These are phyloP conservation scores for Pseudomyrmex flavicornis DNA, from an alignment of 1,140 invertebrate species.

Conservation along the genomic window DNA sequence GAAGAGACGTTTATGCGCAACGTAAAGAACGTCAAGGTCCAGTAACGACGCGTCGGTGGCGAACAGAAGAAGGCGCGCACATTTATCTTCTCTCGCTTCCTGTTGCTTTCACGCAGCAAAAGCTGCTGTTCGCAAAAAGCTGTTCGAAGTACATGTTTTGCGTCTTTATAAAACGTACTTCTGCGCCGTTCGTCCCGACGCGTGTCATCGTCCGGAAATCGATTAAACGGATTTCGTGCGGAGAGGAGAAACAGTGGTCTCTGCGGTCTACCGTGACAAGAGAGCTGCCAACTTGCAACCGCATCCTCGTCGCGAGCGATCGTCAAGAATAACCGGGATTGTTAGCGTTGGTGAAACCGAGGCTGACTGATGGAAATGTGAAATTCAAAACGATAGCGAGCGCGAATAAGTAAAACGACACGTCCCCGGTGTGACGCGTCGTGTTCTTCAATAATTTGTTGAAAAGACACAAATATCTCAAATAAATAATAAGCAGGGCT, in stretches of 20 bases:
- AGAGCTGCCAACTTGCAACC: slow-evolving; percentile 24
- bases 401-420: slow-evolving; percentile 18
- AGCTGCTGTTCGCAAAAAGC: too few species aligned
- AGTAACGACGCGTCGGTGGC: background rate
- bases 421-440: background rate
- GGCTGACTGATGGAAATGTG: slow-evolving; percentile 18
- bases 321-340: background rate
- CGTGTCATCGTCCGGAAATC: slow-evolving; percentile 53
- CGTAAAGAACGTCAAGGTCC: background rate
- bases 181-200: background rate
- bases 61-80: background rate
- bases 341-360: slow-evolving; percentile 22
- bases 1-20: background rate
- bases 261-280: slow-evolving; percentile 50
- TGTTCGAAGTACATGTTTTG: slow-evolving; percentile 7
- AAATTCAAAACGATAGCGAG: slow-evolving; percentile 53
- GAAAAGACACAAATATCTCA: background rate
- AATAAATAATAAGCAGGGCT: background rate
- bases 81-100: background rate
- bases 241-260: slow-evolving; percentile 27
- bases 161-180: slow-evolving; percentile 26
- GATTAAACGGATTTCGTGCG: slow-evolving; percentile 57
- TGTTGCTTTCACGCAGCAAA: background rate
- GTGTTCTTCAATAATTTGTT: background rate
- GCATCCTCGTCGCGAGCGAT: slow-evolving; percentile 32